These are phyloP conservation scores for Pyrgus malvae DNA, from an alignment of 2,888 invertebrate genomes.

Conservation along the genomic window DNA sequence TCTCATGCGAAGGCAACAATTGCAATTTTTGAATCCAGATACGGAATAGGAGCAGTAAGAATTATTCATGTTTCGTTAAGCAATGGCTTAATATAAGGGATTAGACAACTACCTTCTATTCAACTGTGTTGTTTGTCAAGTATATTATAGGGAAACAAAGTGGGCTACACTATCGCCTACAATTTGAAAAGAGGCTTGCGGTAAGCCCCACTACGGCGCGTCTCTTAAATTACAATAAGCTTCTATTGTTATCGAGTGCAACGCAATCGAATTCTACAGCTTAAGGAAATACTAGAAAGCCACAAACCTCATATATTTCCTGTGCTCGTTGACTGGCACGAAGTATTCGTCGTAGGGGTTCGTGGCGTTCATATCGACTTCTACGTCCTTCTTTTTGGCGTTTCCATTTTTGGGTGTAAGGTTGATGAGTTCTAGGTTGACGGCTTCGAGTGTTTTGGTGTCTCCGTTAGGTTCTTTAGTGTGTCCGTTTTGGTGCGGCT, in stretches of 20 bases:
- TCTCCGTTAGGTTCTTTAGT: conserved; percentile 68
- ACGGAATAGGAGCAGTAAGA: not conserved
- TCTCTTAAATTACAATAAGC: conserved; percentile 18
- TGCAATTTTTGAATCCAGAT: not conserved
- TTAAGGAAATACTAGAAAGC: conserved; percentile 8
- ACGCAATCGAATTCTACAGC: not conserved
- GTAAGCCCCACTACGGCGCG: not conserved
- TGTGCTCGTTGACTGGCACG: conserved; percentile 92
- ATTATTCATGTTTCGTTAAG: too few relatives aligned
- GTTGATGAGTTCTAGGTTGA: conserved; percentile 90
- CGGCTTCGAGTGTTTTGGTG: conserved; percentile 84
- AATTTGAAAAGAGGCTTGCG: conserved; percentile 14
- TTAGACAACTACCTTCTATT: not conserved
- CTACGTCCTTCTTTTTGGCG: conserved; percentile 84
- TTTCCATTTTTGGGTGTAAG: conserved; percentile 83
- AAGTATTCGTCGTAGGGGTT: conserved; percentile 92
- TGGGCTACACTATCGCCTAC: conserved; percentile 4
- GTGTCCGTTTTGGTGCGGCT: conserved; percentile 64
- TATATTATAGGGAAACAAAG: not conserved
- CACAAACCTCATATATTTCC: conserved; percentile 89
- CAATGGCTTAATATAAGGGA: too few relatives aligned
- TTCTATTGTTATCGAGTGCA: conserved; percentile 16
- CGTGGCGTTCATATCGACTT: conserved; percentile 83
- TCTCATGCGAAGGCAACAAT: not conserved
- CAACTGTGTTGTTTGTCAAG: not conserved